Evolutionary conservation across 2,113 vertebrate genomes (phyloP).

Genomic region (Morone saxatilis): DNA sequence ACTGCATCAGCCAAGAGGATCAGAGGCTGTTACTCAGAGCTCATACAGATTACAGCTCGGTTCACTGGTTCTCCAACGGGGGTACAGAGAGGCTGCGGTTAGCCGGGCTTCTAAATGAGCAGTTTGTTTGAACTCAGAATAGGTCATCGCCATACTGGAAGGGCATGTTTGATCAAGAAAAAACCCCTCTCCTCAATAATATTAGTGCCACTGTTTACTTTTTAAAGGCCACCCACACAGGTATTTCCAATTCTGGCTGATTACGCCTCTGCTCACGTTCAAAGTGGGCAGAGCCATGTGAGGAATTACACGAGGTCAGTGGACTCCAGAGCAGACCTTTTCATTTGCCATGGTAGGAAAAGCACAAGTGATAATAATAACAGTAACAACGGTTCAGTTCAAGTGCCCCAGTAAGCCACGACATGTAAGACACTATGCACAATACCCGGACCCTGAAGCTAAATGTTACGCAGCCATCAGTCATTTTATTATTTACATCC

Average conservation of each 20-base stretch:
- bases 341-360: neutral
- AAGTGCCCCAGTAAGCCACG: conserved; percentile 10
- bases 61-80: conserved; percentile 40
- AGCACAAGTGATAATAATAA: neutral
- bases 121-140: conserved; percentile 48
- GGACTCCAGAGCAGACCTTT: neutral
- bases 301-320: neutral
- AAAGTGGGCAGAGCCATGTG: neutral
- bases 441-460: neutral
- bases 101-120: conserved; percentile 46
- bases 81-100: conserved; percentile 9
- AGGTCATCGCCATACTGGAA: conserved; percentile 15
- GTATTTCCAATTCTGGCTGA: conserved; percentile 26
- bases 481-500: neutral
- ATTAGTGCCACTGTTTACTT: conserved; percentile 20
- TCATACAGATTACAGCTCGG: conserved; percentile 39
- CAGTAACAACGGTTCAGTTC: neutral
- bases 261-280: neutral
- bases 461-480: neutral
- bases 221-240: conserved; percentile 19
- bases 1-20: conserved; percentile 44
- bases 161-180: conserved; percentile 11
- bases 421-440: neutral
- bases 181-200: conserved; percentile 30
- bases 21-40: conserved; percentile 45